Base-by-base conservation (phyloP, 2,113 vertebrate genomes). In the Pungitius pungitius region DNA sequence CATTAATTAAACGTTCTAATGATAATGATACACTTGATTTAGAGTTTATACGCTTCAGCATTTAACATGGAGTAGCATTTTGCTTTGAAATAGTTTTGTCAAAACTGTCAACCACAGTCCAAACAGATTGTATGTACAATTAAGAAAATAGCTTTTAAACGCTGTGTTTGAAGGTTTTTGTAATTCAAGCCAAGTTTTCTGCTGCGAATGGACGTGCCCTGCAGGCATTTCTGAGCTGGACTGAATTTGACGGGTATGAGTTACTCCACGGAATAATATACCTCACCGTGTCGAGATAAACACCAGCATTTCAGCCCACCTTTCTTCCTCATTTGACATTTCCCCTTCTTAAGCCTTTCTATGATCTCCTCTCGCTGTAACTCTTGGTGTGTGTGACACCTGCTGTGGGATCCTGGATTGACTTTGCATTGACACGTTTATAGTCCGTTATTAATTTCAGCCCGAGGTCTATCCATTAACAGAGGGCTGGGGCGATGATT, bases 1-100 rank as follows among this genome's bases (percentile, higher is more conserved):
- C 37, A 52, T 43, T 57, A 56, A 78, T 65, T n/a, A n/a, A 49
- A 66, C 27, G 43, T 18, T 47, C n/a, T 24, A 63, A 2, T 52
- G 2, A 37, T 60, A 17, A 65, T 33, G 14, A 55, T 42, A 40
- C 4, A 27, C 5, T 3, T 33, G 13, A 60, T 49, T 11, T 24
- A 27, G 12, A 27, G 8, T 13, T 18, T 3, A 17, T n/a, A 8
- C 47, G 3, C 55, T 39, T 68, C 35, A 60, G 24, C 39, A 62
- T 37, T 8, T 51, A 63, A 69, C 18, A 40, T 14, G 35, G 15
- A 60, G 42, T 8, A 20, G 14, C 0, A 18, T 45, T 69, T 45
- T 17, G 30, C 47, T 11, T 6, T 33, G 1, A 20, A 40, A 52
- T 40, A 51, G 20, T 5, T 33, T 20, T 22, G 14, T 4, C n/a